Conservation (phyloP, 2,113 vertebrate species). For the Alaudala cheleensis region DNA sequence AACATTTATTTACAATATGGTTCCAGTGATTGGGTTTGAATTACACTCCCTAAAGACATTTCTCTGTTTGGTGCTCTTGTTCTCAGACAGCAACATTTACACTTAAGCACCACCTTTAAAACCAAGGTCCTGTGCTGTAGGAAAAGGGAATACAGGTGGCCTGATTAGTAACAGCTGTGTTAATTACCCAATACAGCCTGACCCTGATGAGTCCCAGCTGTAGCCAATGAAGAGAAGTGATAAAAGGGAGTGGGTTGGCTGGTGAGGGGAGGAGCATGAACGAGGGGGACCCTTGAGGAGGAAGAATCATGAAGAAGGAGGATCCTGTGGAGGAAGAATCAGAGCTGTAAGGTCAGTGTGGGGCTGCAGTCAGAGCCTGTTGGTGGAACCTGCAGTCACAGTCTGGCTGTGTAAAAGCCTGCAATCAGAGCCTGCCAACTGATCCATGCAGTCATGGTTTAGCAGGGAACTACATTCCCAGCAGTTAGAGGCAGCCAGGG, state of each 20-base stretch:
- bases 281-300: too few relatives aligned
- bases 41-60: neutral
- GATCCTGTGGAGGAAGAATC: neutral
- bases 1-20: fast-evolving
- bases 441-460: too few relatives aligned
- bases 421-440: too few relatives aligned
- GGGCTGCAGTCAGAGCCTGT: too few relatives aligned
- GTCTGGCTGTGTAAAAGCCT: too few relatives aligned
- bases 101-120: neutral
- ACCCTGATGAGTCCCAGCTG: neutral
- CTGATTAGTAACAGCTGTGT: neutral
- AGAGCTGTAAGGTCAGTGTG: neutral
- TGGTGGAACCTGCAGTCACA: neutral
- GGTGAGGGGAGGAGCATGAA: neutral
- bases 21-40: neutral
- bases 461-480: too few relatives aligned
- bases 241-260: neutral
- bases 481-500: neutral
- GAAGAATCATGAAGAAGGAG: neutral
- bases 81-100: neutral
- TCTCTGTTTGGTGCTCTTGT: neutral
- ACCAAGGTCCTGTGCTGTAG: neutral
- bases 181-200: neutral
- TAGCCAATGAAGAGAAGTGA: neutral
- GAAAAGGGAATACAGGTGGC: neutral